phyloP scores from a whole-genome alignment of 92 coral and sea anemone species.

The Paramuricea clavata region DNA sequence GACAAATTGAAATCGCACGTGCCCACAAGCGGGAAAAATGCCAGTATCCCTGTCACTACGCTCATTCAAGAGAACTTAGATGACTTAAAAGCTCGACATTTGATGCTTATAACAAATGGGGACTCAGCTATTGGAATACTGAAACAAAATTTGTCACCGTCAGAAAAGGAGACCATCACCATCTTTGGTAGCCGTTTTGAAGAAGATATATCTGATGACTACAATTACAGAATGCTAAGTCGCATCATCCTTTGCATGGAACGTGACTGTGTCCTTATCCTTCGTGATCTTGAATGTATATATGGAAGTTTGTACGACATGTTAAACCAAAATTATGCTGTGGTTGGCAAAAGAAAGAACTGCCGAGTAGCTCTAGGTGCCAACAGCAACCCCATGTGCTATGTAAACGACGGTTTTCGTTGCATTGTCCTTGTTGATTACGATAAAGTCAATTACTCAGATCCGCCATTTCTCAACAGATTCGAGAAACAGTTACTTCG shows the following conservation, averaged over 20 bases:
- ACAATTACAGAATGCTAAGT: slow-evolving; percentile 87
- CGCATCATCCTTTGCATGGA: slow-evolving; percentile 97
- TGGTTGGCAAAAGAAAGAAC: slow-evolving; percentile 91
- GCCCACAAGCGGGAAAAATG: slow-evolving; percentile 13
- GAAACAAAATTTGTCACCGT: slow-evolving; percentile 72
- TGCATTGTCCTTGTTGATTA: slow-evolving; percentile 70
- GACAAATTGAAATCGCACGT: not conserved
- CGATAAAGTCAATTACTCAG: slow-evolving; percentile 64
- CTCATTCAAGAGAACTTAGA: slow-evolving; percentile 80
- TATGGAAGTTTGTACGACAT: slow-evolving; percentile 97
- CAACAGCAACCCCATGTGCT: slow-evolving; percentile 96
- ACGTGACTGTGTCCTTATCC: slow-evolving; percentile 83
- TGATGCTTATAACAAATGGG: slow-evolving; percentile 89
- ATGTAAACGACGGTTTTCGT: slow-evolving; percentile 88
- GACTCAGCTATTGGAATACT: slow-evolving; percentile 93
- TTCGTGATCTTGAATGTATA: slow-evolving; percentile 90
- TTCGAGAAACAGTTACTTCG: slow-evolving; percentile 75
- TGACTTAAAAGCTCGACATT: slow-evolving; percentile 84
- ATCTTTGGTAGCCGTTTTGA: slow-evolving; percentile 93
- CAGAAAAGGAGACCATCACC: slow-evolving; percentile 87
- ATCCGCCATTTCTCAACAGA: slow-evolving; percentile 75
- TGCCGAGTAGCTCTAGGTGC: slow-evolving; percentile 95
- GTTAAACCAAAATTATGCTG: slow-evolving; percentile 91
- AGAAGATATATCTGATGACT: slow-evolving; percentile 91
- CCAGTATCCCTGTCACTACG: slow-evolving; percentile 62